Evolutionary conservation across 2,888 invertebrate species (phyloP), one percentile per base, ranked within the genome.

Genomic region (Galerucella pusilla): DNA sequence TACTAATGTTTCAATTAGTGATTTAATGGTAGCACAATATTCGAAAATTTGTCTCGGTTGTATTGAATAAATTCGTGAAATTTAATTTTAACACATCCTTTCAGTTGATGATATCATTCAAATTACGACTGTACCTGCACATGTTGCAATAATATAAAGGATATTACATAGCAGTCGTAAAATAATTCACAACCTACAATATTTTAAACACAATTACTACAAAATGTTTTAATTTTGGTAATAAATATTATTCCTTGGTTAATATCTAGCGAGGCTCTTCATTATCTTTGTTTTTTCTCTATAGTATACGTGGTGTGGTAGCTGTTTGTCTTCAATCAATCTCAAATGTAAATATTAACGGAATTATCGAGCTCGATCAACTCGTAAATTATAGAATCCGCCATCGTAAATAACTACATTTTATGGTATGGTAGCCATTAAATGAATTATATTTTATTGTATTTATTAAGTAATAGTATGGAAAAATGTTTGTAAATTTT

Each of bases 361-460:
- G 71, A 76, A 77, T 68, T 70, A 79, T 77, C 71, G 72, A 77
- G 79, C 76, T 75, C 73, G 77, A 77, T 75, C 49, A 63, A 76
- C 75, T 69, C 75, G 77, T 79, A 78, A 79, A 79, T 77, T 79
- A 77, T 81, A 71, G 79, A 81, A 83, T 83, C 81, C 81, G 79
- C 82, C 83, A 81, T 81, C 82, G 78, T 84, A 84, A 84, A 84
- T 83, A 82, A 83, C 81, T 78, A 78, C 79, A 82, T 82, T 84
- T 84, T 82, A 83, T 83, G 80, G 81, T 82, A 83, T 83, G 79
- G 81, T 80, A 81, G 80, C 83, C 82, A 83, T 83, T 82, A 83
- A 83, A 82, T 83, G 82, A 83, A 83, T 83, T 82, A 84, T 83
- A 84, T 81, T 84, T 83, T 83, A 84, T 83, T 83, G 82, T 82